Evolutionary conservation across 2,113 vertebrate genomes (phyloP).

Genomic region (Galemys pyrenaicus): DNA sequence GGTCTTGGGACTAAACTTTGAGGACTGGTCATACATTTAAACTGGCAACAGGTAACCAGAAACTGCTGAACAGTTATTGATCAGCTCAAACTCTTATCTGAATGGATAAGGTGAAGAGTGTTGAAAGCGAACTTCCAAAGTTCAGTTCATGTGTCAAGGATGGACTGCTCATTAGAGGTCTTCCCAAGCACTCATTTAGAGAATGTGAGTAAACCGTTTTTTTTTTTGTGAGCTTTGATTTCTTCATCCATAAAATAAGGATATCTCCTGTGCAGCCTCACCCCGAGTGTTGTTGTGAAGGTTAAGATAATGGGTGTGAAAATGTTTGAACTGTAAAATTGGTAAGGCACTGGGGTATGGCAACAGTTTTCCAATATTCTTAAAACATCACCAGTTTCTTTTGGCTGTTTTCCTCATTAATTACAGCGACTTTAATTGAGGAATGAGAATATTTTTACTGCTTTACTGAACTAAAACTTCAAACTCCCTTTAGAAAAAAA

Average conservation of each 20-base stretch:
- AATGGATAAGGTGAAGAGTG: not conserved
- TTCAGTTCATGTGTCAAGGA: not conserved
- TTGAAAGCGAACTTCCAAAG: not conserved
- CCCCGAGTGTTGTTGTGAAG: not conserved
- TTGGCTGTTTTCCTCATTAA: slow-evolving; percentile 36
- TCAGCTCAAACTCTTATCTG: not conserved
- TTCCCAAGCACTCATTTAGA: not conserved
- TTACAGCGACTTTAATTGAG: slow-evolving; percentile 46
- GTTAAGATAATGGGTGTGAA: not conserved
- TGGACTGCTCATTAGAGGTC: not conserved
- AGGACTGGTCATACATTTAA: not conserved
- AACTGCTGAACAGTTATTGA: not conserved
- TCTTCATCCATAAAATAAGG: not conserved
- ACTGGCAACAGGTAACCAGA: not conserved
- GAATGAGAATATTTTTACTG: slow-evolving; percentile 41
- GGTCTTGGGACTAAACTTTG: not conserved
- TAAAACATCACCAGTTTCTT: slow-evolving; percentile 23
- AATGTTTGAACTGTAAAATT: not conserved
- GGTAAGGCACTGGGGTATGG: not conserved
- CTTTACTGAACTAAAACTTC: slow-evolving; percentile 57
- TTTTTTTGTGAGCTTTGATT: not conserved
- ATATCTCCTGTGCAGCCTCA: not conserved
- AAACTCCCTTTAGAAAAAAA: not conserved
- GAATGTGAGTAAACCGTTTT: not conserved
- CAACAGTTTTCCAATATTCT: not conserved